Percentiles rank a stretch among this genome's conserved stretches.
Evolutionary conservation across 2,888 invertebrate genomes (phyloP).

Genomic region (Amphipoea oculea): DNA sequence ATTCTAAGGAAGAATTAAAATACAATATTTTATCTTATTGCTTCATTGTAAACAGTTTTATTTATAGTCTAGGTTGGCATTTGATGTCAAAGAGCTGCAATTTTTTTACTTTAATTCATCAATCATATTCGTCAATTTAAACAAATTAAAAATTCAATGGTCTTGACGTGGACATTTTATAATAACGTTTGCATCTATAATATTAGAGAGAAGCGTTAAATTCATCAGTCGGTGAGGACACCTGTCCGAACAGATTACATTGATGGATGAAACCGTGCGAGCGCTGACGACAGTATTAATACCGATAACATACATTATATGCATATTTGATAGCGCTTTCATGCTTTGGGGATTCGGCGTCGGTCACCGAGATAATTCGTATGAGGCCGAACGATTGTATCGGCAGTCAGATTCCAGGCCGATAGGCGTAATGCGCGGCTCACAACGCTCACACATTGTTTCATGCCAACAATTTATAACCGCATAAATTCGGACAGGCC

Average conservation of each 20-base stretch:
- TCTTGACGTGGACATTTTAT: constrained; percentile 4
- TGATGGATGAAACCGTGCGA: constrained; percentile 52
- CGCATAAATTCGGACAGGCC: constrained; percentile 74
- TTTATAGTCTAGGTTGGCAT: background rate
- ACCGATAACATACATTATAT: constrained; percentile 67
- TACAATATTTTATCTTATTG: constrained; percentile 1
- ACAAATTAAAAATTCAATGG: background rate
- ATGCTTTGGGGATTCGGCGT: constrained; percentile 75
- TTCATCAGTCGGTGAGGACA: constrained; percentile 45
- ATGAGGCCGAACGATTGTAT: constrained; percentile 79
- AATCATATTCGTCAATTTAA: background rate
- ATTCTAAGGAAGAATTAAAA: constrained; percentile 10
- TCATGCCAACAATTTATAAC: constrained; percentile 79
- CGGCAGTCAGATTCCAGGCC: constrained; percentile 75
- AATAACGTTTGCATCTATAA: constrained; percentile 19
- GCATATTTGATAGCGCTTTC: constrained; percentile 76
- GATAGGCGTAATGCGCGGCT: constrained; percentile 73
- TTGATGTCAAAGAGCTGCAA: background rate
- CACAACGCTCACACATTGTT: constrained; percentile 74
- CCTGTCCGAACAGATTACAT: constrained; percentile 46
- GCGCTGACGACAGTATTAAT: constrained; percentile 56
- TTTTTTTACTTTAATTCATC: background rate
- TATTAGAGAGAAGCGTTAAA: constrained; percentile 32
- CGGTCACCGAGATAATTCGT: constrained; percentile 80
- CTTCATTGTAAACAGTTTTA: constrained; percentile 16